Percentiles rank a stretch among this genome's conserved stretches.
phyloP scores from a whole-genome alignment of 2,113 vertebrate species.

The Corvus cornix region DNA sequence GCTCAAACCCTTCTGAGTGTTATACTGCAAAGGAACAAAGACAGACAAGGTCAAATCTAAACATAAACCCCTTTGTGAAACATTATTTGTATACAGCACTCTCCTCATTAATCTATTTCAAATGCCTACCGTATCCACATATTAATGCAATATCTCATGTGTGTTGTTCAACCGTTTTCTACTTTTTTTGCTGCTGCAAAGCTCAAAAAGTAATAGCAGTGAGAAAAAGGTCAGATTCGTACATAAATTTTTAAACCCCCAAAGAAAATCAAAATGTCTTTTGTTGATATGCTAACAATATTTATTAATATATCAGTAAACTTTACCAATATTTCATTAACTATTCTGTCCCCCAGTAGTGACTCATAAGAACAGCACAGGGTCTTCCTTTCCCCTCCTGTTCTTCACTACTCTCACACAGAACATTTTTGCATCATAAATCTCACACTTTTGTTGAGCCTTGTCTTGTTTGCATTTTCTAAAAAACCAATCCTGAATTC shows the following conservation, averaged over 20 bases:
- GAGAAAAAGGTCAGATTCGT: not conserved
- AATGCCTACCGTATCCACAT: not conserved
- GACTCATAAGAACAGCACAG: not conserved
- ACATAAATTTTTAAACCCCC: not conserved
- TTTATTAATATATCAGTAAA: not conserved
- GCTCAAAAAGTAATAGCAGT: not conserved
- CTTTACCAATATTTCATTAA: not conserved
- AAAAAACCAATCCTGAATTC: not conserved
- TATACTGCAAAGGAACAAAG: not conserved
- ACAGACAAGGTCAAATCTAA: constrained; percentile 11
- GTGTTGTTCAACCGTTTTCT: not conserved
- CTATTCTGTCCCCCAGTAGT: not conserved
- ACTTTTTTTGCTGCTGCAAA: not conserved
- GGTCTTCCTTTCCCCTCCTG: not conserved
- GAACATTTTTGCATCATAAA: not conserved
- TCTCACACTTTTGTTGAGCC: not conserved
- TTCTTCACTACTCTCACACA: not conserved
- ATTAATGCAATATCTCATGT: not conserved
- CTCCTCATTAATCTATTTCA: constrained; percentile 34
- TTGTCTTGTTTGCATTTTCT: not conserved
- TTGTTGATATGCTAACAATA: not conserved
- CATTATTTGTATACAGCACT: not conserved
- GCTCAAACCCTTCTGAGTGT: not conserved
- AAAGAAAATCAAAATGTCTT: not conserved
- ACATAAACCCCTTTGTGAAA: constrained; percentile 7